phyloP scores from a whole-genome alignment of 2,797 vertebrate species.

The Gorsachius magnificus region DNA sequence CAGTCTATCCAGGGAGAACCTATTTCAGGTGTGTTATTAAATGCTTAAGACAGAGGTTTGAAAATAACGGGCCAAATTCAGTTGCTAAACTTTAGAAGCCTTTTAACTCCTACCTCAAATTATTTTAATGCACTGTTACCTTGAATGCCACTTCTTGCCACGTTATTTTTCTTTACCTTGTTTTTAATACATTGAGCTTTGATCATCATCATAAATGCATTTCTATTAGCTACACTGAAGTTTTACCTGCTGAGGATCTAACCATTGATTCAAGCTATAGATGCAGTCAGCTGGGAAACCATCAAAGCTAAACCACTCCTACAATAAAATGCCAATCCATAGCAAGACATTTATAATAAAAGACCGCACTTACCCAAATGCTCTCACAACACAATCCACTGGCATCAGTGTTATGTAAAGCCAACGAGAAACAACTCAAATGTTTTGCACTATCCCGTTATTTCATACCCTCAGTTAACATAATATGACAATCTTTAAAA shows the following conservation, averaged over 20 bases:
- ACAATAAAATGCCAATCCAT: background rate
- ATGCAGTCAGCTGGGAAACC: conserved; percentile 5
- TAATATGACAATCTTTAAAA: background rate
- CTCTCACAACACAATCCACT: background rate
- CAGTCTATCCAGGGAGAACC: background rate
- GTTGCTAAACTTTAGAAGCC: background rate
- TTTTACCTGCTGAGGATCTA: background rate
- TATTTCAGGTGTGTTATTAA: background rate
- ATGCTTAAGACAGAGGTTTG: background rate
- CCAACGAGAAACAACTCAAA: background rate
- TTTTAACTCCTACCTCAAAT: background rate
- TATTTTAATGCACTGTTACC: background rate
- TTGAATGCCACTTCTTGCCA: background rate
- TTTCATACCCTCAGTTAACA: background rate
- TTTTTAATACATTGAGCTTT: background rate
- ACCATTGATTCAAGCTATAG: background rate
- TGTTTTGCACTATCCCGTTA: background rate
- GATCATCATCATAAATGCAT: background rate
- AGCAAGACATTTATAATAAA: background rate
- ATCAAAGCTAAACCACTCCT: background rate
- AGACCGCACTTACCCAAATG: background rate
- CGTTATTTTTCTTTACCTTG: background rate
- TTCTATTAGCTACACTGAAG: background rate
- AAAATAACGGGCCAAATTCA: background rate
- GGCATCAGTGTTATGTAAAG: background rate